phyloP scores from a whole-genome alignment of 2,888 invertebrate species.

The Chrysomela aeneicollis region DNA sequence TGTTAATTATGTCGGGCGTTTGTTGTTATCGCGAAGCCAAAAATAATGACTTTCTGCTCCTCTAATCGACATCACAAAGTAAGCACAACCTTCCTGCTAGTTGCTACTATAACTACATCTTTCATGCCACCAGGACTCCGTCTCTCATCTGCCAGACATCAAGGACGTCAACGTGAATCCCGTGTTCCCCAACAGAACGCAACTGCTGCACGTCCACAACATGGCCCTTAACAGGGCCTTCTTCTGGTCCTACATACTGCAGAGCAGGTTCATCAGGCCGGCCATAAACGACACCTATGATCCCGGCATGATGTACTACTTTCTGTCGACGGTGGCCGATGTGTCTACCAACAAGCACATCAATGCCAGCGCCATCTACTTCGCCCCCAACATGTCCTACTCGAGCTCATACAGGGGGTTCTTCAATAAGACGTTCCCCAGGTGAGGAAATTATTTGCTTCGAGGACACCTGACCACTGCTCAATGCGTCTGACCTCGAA shows the following conservation, averaged over 20 bases:
- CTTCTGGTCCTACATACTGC: slow-evolving; percentile 94
- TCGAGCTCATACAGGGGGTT: slow-evolving; percentile 94
- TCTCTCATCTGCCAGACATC: slow-evolving; percentile 92
- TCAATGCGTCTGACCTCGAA: too few relatives aligned
- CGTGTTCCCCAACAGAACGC: slow-evolving; percentile 93
- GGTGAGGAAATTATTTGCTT: slow-evolving; percentile 39
- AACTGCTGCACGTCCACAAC: slow-evolving; percentile 91
- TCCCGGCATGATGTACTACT: slow-evolving; percentile 98
- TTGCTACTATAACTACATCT: neutral
- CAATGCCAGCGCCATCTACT: slow-evolving; percentile 93
- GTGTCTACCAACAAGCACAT: slow-evolving; percentile 91
- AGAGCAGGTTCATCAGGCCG: slow-evolving; percentile 87
- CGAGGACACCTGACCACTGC: too few relatives aligned
- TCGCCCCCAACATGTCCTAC: slow-evolving; percentile 92
- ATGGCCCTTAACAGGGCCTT: slow-evolving; percentile 96
- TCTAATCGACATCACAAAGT: too few relatives aligned
- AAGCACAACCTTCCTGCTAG: too few relatives aligned
- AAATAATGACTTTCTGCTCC: too few relatives aligned
- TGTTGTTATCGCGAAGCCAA: too few relatives aligned
- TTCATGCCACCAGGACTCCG: slow-evolving; percentile 66
- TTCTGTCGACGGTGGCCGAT: slow-evolving; percentile 93
- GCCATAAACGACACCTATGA: slow-evolving; percentile 93
- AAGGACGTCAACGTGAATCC: slow-evolving; percentile 95
- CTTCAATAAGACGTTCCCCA: slow-evolving; percentile 93
- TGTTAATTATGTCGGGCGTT: too few relatives aligned